These are phyloP conservation scores for Ginglymostoma cirratum DNA, from an alignment of 2,113 vertebrate genomes.

Conservation along the genomic window DNA sequence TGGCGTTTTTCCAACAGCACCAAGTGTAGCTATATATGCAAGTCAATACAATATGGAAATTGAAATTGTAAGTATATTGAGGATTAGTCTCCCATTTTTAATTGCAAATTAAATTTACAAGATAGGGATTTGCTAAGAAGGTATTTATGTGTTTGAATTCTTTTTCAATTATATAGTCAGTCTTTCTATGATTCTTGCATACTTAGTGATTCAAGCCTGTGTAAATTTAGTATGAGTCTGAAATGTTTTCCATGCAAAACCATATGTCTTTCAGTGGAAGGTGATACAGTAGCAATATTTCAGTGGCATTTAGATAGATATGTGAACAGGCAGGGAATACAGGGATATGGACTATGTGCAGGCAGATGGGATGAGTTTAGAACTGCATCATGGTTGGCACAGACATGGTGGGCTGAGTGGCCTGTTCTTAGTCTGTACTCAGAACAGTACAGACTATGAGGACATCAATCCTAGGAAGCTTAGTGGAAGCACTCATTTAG, in stretches of 20 bases:
- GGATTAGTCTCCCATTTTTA: background rate
- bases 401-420: too few relatives aligned
- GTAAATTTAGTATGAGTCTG: background rate
- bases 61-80: conserved; percentile 76
- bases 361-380: too few relatives aligned
- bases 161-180: background rate
- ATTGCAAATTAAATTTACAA: background rate
- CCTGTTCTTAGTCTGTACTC: too few relatives aligned
- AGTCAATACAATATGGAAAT: conserved; percentile 92
- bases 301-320: too few relatives aligned
- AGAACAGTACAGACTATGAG: too few relatives aligned
- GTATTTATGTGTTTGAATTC: background rate
- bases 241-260: background rate
- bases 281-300: too few relatives aligned
- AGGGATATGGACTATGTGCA: too few relatives aligned
- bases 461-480: too few relatives aligned
- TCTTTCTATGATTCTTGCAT: background rate
- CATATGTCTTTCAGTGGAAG: background rate
- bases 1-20: conserved; percentile 88
- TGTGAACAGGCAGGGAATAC: too few relatives aligned
- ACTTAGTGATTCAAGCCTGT: background rate
- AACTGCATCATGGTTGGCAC: too few relatives aligned
- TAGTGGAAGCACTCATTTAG: background rate
- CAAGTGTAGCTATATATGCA: conserved; percentile 92
- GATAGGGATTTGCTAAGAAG: background rate